These are phyloP conservation scores for Pipistrellus pipistrellus DNA, from an alignment of 2,797 vertebrate species.

Conservation along the genomic window DNA sequence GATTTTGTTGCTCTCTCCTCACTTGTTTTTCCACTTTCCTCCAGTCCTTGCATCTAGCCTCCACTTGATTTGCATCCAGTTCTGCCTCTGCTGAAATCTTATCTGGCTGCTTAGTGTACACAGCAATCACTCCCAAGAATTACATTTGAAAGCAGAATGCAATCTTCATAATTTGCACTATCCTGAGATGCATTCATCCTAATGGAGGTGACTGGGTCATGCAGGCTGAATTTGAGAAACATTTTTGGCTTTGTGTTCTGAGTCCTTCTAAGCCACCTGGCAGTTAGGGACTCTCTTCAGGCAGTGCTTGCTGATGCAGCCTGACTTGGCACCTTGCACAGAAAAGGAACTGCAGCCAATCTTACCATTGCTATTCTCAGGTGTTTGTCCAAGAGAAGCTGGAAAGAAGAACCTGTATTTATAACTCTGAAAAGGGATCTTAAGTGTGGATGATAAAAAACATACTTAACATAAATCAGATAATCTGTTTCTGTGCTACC, in stretches of 20 bases:
- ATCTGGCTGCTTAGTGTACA: slow-evolving; percentile 13
- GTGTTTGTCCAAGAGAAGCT: neutral
- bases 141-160: slow-evolving; percentile 68
- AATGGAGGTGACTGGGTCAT: slow-evolving; percentile 48
- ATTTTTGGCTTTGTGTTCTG: slow-evolving; percentile 50
- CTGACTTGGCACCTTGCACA: neutral
- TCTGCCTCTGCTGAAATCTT: slow-evolving; percentile 51
- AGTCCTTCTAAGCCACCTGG: slow-evolving; percentile 20
- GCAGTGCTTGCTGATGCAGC: neutral
- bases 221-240: slow-evolving; percentile 64
- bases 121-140: slow-evolving; percentile 62
- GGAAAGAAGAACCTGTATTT: neutral
- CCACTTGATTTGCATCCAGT: slow-evolving; percentile 52
- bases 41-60: neutral
- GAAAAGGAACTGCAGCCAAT: slow-evolving; percentile 11
- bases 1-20: neutral
- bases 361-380: slow-evolving; percentile 44
- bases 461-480: neutral
- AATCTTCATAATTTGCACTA: slow-evolving; percentile 74
- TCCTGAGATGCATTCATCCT: neutral
- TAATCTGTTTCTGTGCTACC: neutral
- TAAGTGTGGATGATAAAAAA: neutral
- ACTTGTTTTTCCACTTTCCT: neutral
- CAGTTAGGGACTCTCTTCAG: slow-evolving; percentile 37
- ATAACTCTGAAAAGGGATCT: slow-evolving; percentile 4